Percentiles rank a stretch among this genome's conserved stretches.
phyloP scores from a whole-genome alignment of 2,113 vertebrate genomes.

The Sinocyclocheilus anshuiensis region DNA sequence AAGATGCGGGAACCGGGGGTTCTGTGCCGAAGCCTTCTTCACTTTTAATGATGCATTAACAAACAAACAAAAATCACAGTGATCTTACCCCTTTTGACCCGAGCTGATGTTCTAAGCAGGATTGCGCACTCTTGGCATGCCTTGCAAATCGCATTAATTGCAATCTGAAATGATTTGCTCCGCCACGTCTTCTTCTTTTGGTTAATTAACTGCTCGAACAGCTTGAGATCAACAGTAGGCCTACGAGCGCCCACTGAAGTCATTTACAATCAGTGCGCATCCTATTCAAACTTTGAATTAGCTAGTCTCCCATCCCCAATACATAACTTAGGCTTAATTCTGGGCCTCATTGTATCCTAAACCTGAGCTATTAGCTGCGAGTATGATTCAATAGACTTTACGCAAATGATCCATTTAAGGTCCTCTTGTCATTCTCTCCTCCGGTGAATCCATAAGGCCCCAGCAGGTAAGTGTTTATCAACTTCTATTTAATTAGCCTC shows the following conservation, averaged over 20 bases:
- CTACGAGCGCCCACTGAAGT: conserved; percentile 68
- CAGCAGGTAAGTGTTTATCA: conserved; percentile 63
- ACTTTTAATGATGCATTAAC: conserved; percentile 69
- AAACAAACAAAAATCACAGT: conserved; percentile 62
- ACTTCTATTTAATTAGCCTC: conserved; percentile 68
- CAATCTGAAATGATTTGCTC: conserved; percentile 76
- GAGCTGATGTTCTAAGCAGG: conserved; percentile 56
- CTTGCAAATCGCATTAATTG: conserved; percentile 69
- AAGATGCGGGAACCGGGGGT: conserved; percentile 36
- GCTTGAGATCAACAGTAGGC: conserved; percentile 75
- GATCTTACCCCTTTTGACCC: conserved; percentile 58
- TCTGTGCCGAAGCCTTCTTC: conserved; percentile 62
- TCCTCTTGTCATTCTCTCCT: conserved; percentile 51
- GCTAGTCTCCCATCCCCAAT: conserved; percentile 52
- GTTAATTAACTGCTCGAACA: conserved; percentile 77
- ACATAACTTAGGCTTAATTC: conserved; percentile 50
- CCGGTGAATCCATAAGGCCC: conserved; percentile 29
- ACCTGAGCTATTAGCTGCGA: conserved; percentile 37
- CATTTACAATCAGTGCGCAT: conserved; percentile 73
- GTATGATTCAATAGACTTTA: conserved; percentile 43
- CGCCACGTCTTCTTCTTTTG: conserved; percentile 62
- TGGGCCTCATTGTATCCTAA: conserved; percentile 48
- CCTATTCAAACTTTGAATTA: conserved; percentile 76
- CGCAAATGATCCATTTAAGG: conserved; percentile 44
- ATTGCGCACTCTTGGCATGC: conserved; percentile 57